Evolutionary conservation across 2,113 vertebrate species (phyloP).

Genomic region (Bungarus multicinctus): DNA sequence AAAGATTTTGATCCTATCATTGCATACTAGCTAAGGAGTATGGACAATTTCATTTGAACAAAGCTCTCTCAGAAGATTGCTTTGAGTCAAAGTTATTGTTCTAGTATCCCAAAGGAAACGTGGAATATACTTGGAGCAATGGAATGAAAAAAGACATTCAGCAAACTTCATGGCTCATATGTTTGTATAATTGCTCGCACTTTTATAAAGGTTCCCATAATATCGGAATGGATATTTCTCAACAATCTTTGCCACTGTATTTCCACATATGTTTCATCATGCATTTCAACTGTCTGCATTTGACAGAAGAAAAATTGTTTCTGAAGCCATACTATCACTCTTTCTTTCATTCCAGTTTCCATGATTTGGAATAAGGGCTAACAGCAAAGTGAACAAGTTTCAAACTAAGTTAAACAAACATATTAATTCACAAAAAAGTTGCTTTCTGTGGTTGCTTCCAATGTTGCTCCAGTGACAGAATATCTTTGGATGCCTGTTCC

Average conservation of each 20-base stretch:
- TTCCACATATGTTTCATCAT: slow-evolving; percentile 38
- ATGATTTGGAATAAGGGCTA: not conserved
- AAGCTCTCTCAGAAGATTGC: not conserved
- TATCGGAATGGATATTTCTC: not conserved
- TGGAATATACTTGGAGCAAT: not conserved
- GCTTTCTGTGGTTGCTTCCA: not conserved
- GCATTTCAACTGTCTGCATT: not conserved
- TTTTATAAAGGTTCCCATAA: slow-evolving; percentile 9
- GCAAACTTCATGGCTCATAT: not conserved
- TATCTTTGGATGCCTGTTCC: not conserved
- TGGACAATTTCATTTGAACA: not conserved
- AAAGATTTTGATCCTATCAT: not conserved
- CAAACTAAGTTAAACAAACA: not conserved
- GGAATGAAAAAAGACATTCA: not conserved
- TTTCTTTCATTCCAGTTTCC: not conserved
- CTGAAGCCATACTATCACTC: not conserved
- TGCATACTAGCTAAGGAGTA: not conserved
- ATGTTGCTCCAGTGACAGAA: not conserved
- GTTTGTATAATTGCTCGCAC: not conserved
- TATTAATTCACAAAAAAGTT: not conserved
- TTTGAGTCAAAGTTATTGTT: not conserved
- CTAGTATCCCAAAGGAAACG: not conserved
- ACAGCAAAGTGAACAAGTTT: not conserved
- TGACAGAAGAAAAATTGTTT: not conserved
- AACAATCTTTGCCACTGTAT: slow-evolving; percentile 6